A percentile compares a stretch with the other conserved stretches of the same genome.
phyloP scores from a whole-genome alignment of 2,797 vertebrate genomes.

The Lophotriccus pileatus region DNA sequence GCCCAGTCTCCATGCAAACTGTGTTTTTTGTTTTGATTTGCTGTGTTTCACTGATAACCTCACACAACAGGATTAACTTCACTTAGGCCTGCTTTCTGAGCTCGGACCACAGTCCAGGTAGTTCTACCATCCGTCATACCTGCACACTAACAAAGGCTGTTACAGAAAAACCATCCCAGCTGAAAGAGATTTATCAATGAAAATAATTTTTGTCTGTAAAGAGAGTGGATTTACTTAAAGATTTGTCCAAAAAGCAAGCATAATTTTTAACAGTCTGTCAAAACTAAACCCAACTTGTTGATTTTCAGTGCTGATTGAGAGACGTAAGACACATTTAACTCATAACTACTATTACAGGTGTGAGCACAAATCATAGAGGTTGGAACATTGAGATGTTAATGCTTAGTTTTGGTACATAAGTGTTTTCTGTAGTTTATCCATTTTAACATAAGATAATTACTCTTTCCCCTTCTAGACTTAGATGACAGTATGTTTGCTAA shows the following conservation, averaged over 20 bases:
- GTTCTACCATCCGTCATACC: neutral
- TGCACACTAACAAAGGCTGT: neutral
- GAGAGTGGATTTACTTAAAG: neutral
- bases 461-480: constrained; percentile 67
- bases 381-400: neutral
- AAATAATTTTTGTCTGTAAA: neutral
- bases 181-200: neutral
- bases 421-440: neutral
- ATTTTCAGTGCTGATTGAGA: neutral
- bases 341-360: neutral
- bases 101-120: neutral
- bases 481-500: constrained; percentile 84
- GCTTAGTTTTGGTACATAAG: neutral
- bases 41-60: neutral
- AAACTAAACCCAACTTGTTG: neutral
- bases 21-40: neutral
- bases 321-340: neutral
- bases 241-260: neutral
- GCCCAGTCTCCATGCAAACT: neutral
- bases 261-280: neutral
- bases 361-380: neutral
- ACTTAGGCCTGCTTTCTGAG: neutral
- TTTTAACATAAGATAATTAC: neutral
- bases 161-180: neutral
- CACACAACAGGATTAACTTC: neutral